Percentiles rank a stretch among this genome's conserved stretches.
Evolutionary conservation across 2,888 invertebrate genomes (phyloP).

Genomic region (Drosophila melanosoma): DNA sequence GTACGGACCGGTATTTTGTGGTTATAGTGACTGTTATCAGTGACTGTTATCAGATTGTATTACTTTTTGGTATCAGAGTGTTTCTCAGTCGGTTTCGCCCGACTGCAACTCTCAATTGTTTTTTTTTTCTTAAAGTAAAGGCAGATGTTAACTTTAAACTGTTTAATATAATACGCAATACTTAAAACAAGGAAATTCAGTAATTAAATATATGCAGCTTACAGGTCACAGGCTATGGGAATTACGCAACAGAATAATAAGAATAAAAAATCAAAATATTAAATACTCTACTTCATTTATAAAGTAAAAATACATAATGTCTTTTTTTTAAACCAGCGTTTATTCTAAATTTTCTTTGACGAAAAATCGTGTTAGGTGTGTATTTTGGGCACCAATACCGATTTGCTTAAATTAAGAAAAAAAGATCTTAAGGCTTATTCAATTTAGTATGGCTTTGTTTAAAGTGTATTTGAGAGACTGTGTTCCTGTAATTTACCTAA

Average conservation of each 20-base stretch:
- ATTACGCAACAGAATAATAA: neutral
- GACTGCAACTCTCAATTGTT: neutral
- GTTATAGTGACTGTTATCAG: neutral
- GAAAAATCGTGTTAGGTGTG: neutral
- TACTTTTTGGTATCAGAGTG: neutral
- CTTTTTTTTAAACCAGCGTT: neutral
- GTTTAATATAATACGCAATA: neutral
- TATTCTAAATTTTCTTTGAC: neutral
- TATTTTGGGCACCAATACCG: neutral
- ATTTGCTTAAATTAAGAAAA: no score
- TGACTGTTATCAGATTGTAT: neutral
- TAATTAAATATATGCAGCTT: neutral
- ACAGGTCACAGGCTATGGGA: neutral
- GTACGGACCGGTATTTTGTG: neutral
- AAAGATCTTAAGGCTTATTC: no score
- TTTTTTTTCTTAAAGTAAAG: neutral
- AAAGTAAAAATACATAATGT: neutral
- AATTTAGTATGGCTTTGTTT: neutral
- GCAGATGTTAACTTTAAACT: neutral
- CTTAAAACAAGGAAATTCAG: neutral
- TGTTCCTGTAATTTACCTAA: neutral
- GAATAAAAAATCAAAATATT: neutral
- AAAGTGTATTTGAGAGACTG: conserved; percentile 1
- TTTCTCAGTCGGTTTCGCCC: neutral
- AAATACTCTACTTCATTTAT: neutral